A percentile compares a stretch with the other conserved stretches of the same genome.
phyloP scores from a whole-genome alignment of 1,140 invertebrate species.

The Apocrypta bakeri region DNA sequence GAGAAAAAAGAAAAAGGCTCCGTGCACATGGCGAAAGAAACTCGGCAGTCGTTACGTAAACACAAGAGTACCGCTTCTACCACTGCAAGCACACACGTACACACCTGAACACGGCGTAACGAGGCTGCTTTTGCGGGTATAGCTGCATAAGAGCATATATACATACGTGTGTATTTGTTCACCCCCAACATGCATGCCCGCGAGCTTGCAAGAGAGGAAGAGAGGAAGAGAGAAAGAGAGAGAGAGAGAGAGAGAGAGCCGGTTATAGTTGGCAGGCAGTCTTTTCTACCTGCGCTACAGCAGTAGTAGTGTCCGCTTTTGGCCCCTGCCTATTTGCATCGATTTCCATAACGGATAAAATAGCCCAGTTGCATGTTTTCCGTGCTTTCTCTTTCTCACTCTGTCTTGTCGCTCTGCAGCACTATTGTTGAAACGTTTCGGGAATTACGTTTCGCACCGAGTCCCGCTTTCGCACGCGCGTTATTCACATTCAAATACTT shows the following conservation, averaged over 20 bases:
- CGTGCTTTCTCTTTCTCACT: conserved; percentile 9
- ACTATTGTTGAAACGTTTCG: conserved; percentile 69
- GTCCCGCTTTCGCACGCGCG: too few relatives aligned
- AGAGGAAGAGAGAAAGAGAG: too few relatives aligned
- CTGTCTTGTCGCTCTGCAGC: conserved; percentile 36
- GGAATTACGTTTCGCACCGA: conserved; percentile 65
- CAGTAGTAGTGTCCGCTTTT: background rate
- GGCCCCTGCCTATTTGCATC: conserved; percentile 67
- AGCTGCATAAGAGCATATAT: background rate
- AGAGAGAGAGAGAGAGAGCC: too few relatives aligned
- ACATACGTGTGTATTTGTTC: background rate
- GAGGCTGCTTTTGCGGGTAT: conserved; percentile 13
- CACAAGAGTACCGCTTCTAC: conserved; percentile 1
- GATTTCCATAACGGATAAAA: conserved; percentile 74
- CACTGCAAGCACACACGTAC: background rate
- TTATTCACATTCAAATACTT: conserved; percentile 73
- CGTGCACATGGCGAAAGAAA: conserved; percentile 17
- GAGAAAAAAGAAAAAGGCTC: background rate
- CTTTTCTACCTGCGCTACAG: conserved; percentile 16
- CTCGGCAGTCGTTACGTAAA: conserved; percentile 31
- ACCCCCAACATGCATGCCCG: background rate
- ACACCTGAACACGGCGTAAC: conserved; percentile 17
- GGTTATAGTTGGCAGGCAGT: conserved; percentile 10
- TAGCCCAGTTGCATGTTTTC: conserved; percentile 51
- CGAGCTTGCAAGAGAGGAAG: background rate